These are phyloP conservation scores for Aphrophora alni DNA, from an alignment of 2,888 invertebrate genomes.

Conservation along the genomic window DNA sequence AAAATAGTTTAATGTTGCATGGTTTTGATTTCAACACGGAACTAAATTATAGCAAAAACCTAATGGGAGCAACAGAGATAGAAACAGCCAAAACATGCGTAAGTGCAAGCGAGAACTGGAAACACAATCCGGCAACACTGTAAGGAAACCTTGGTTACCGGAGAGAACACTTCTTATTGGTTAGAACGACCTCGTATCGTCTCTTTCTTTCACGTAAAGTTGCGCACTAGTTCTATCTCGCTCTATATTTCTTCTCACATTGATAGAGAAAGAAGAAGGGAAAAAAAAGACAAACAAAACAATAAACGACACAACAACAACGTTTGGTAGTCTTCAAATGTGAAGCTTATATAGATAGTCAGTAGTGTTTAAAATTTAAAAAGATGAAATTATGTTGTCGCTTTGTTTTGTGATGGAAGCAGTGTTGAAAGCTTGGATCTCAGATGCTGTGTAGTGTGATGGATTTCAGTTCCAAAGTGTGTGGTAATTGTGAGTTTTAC, in stretches of 20 bases:
- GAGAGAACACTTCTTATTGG: background rate
- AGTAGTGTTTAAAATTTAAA: background rate
- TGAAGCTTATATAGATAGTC: too few relatives aligned
- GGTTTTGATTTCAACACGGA: background rate
- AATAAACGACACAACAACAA: background rate
- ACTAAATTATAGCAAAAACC: background rate
- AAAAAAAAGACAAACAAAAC: background rate
- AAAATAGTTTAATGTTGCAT: too few relatives aligned
- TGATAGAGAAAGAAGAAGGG: background rate
- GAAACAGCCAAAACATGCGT: constrained; percentile 4
- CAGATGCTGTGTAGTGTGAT: background rate
- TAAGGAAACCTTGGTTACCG: background rate
- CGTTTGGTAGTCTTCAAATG: background rate
- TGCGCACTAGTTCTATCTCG: background rate
- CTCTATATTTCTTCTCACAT: background rate
- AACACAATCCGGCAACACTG: background rate
- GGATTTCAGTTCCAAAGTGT: background rate
- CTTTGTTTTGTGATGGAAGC: background rate
- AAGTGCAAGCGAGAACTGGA: background rate
- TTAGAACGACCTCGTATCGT: background rate
- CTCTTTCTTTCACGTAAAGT: background rate
- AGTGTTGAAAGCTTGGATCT: background rate
- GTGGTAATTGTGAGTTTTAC: background rate
- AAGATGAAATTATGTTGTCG: background rate
- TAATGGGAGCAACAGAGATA: background rate